These are phyloP conservation scores for Nestor notabilis DNA, from an alignment of 2,113 vertebrate species.

Conservation along the genomic window DNA sequence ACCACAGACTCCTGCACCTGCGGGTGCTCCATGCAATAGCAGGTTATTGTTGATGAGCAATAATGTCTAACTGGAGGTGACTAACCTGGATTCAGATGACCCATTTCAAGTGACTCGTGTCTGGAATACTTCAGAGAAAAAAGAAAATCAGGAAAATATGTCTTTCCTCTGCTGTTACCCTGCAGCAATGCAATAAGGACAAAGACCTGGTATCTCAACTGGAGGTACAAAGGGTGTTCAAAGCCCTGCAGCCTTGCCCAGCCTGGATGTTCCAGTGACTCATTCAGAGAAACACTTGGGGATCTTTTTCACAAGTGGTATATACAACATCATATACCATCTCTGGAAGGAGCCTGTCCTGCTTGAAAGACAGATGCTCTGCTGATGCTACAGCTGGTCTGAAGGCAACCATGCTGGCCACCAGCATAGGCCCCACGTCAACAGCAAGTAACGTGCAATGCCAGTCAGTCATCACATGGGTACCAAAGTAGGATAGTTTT, in stretches of 20 bases:
- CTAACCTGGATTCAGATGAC: background rate
- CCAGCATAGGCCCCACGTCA: background rate
- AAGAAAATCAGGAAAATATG: background rate
- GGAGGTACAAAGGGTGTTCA: background rate
- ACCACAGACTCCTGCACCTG: rapidly evolving
- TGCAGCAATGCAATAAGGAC: background rate
- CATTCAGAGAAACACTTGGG: background rate
- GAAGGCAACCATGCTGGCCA: background rate
- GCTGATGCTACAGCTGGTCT: background rate
- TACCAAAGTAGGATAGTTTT: background rate
- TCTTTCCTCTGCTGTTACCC: background rate
- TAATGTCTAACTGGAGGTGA: background rate
- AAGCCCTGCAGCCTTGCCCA: background rate
- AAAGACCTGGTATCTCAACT: background rate
- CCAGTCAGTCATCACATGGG: background rate
- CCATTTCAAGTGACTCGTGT: background rate
- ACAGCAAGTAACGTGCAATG: background rate
- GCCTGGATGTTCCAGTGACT: background rate
- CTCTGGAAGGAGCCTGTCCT: background rate
- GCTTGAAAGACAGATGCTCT: background rate
- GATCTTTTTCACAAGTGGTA: background rate
- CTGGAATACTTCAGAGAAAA: background rate
- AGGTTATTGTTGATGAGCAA: background rate
- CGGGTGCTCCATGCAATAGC: background rate
- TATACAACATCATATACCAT: rapidly evolving